Evolutionary conservation across 2,797 vertebrate genomes (phyloP), one percentile per base, ranked within the genome.

Genomic region (Numenius phaeopus): DNA sequence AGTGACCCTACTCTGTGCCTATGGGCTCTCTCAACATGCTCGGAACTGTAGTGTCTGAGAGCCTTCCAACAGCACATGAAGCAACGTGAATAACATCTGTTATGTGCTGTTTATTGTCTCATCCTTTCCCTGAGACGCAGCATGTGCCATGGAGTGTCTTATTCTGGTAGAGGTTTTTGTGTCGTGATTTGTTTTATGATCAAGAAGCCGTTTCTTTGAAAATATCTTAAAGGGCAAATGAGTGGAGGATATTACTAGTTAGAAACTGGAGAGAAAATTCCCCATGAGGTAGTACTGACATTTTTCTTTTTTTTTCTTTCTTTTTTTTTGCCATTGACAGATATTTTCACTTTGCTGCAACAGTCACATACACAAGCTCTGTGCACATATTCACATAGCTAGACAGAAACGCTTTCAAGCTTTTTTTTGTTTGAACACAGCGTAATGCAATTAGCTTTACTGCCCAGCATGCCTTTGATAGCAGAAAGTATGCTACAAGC

Each of bases 391-490:
- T 83, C 81, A 81, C 75, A 58, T 30, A 83, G 26, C 42, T 73
- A 3, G 0, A 44, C n/a, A 83, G 54, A 95, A 66, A 42, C 83
- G 30, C 61, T 92, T 86, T 92, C 78, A 87, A 73, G 23, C 4
- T 0, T 81, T 95, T 95, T 44, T 94, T 88, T 94, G 34, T 89
- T 89, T 96, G 81, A 96, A 61, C 54, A 40, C 30, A 83, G 65
- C 4, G 0, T 65, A 90, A 83, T 87, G 58, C 86, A 96, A 94
- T 96, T 95, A 89, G 61, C 14, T 69, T 96, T 89, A 82, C 73
- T 92, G 67, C 83, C 62, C 73, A 92, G 70, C 39, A 21, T 5
- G 58, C 85, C 87, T 96, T 94, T 94, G 94, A 91, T 86, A 94
- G 54, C 69, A 82, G 76, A 89, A 89, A 89, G 44, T 79, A 52